Base-by-base conservation (phyloP, 2,113 vertebrate genomes). In the Rhinogobius similis region DNA sequence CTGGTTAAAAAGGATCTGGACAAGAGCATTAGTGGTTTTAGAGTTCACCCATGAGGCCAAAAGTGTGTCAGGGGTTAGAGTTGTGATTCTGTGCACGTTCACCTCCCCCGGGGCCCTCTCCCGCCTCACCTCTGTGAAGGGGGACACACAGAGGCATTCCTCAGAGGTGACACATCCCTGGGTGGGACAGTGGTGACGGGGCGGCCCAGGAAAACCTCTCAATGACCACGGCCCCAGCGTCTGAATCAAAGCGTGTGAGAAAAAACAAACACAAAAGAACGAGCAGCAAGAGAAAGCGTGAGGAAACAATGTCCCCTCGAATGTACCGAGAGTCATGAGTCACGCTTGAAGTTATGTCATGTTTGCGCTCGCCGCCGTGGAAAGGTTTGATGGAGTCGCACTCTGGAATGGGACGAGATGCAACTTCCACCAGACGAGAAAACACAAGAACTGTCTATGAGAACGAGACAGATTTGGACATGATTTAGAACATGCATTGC, bases 151-250 rank as follows among this genome's bases (percentile, higher is more conserved):
- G 68, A 69, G 75, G 85, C 82, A 89, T 91, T 91, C 87, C 79
- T 84, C 44, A 48, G 83, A 88, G 79, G 82, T 89, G 90, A 91
- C 87, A 87, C 82, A 80, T 90, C 86, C 84, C 79, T 87, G 83
- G 87, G 86, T 86, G 86, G 78, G 83, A 78, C 79, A 3, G 52
- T 74, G 87, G 87, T 86, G 89, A 90, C 89, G 75, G 82, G 77
- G 13, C 78, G 86, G 68, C 81, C 84, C 87, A 87, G 83, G 82
- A 86, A 90, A 62, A 39, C 66, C 77, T 78, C 62, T 77, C 77
- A 71, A 81, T 77, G 64, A 77, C 76, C 78, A 72, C 78, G 63
- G 82, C 74, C 73, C 41, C 79, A 79, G 82, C 81, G 75, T 32
- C 65, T 21, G 38, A 3, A 53, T 52, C 43, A 23, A 39, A 53